A percentile compares a stretch with the other conserved stretches of the same genome.
Evolutionary conservation across 2,797 vertebrate genomes (phyloP).

Genomic region (Champsocephalus gunnari): DNA sequence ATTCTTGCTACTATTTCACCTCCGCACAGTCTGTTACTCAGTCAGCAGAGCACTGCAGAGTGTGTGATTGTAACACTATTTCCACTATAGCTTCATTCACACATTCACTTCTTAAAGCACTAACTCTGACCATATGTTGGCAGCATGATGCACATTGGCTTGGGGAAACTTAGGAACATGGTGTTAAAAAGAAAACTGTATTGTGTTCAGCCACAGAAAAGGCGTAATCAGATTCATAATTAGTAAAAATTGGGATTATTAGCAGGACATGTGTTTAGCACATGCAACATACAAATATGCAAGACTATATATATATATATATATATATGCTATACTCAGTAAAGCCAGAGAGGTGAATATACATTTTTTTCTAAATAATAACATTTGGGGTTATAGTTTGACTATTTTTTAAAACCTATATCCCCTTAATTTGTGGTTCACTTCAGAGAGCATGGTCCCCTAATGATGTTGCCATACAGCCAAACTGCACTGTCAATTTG

Average conservation of each 20-base stretch:
- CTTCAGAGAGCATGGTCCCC: neutral
- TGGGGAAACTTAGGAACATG: no score
- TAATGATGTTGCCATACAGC: no score
- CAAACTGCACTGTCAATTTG: no score
- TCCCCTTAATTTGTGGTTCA: neutral
- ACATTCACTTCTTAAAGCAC: constrained; percentile 6
- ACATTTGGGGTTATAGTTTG: neutral
- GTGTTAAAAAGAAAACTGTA: no score
- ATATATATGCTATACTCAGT: neutral
- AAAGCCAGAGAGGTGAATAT: neutral
- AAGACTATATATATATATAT: neutral
- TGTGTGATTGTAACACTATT: constrained; percentile 24
- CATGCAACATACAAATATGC: neutral
- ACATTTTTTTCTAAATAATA: neutral
- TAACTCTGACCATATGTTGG: neutral
- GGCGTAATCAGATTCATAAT: no score
- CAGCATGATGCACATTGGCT: neutral
- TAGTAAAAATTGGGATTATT: no score
- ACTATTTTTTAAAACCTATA: neutral
- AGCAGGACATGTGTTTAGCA: no score
- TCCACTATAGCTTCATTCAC: neutral
- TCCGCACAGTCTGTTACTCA: constrained; percentile 5
- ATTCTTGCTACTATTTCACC: neutral
- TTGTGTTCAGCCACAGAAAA: no score
- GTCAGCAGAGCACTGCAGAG: neutral